These are phyloP conservation scores for Ellobium chinense DNA, from an alignment of 2,888 invertebrate genomes.

Conservation along the genomic window DNA sequence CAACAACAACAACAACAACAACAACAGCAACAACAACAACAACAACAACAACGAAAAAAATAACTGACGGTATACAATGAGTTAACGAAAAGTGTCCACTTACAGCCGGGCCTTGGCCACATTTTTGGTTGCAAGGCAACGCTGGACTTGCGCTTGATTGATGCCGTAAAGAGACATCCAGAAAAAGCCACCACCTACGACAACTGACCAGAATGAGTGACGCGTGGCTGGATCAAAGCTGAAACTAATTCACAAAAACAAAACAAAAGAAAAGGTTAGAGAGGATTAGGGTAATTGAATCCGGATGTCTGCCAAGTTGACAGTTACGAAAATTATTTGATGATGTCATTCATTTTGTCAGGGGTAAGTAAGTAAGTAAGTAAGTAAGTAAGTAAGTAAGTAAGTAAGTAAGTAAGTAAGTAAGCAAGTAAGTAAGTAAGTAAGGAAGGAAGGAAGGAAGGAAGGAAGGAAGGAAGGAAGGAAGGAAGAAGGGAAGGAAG, in stretches of 20 bases:
- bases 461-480: not conserved
- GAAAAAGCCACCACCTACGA: constrained; percentile 48
- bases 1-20: too few species aligned
- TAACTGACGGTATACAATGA: too few species aligned
- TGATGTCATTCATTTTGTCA: too few species aligned
- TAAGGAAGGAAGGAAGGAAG: not conserved
- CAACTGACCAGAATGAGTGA: constrained; percentile 53
- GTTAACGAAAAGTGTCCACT: constrained; percentile 40
- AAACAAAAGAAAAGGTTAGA: too few species aligned
- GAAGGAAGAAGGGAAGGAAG: not conserved
- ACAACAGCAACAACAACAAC: too few species aligned
- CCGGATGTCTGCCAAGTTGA: too few species aligned
- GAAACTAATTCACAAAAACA: constrained; percentile 47
- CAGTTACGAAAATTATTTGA: too few species aligned
- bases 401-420: not conserved
- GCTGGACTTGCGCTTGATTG: constrained; percentile 96
- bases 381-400: not conserved
- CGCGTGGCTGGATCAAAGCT: constrained; percentile 48
- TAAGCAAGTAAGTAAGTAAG: not conserved
- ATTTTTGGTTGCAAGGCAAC: constrained; percentile 91
- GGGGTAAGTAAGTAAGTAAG: not conserved
- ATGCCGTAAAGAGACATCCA: constrained; percentile 92
- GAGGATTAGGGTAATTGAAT: too few species aligned
- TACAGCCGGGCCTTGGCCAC: constrained; percentile 85
- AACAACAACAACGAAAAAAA: too few species aligned